Percentiles rank a stretch among this genome's conserved stretches.
These are phyloP conservation scores for Scaptomyza montana DNA, from an alignment of 1,140 invertebrate species.

Conservation along the genomic window DNA sequence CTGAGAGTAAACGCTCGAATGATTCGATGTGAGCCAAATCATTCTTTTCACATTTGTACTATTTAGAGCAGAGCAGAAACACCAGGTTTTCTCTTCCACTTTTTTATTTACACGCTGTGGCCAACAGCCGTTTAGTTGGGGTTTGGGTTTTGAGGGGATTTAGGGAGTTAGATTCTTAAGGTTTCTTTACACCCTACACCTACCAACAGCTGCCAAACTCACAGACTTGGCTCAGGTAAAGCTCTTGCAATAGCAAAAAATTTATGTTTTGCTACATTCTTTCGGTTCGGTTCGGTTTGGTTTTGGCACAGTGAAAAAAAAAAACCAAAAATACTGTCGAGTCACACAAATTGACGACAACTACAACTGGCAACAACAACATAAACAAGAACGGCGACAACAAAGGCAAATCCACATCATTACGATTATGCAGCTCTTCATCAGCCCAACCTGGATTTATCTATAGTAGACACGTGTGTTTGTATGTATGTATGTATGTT, in stretches of 20 bases:
- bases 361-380: constrained; percentile 5
- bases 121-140: constrained; percentile 24
- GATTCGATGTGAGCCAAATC: constrained; percentile 52
- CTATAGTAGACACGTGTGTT: constrained; percentile 4
- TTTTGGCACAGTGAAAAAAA: constrained; percentile 7
- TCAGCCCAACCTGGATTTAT: constrained; percentile 17
- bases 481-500: neutral
- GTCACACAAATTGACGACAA: constrained; percentile 31
- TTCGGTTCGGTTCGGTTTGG: constrained; percentile 8
- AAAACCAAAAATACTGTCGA: constrained; percentile 31
- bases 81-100: neutral
- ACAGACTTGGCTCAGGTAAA: constrained; percentile 42
- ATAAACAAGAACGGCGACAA: constrained; percentile 22
- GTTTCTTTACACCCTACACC: neutral
- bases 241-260: constrained; percentile 41
- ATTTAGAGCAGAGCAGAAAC: constrained; percentile 53
- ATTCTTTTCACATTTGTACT: constrained; percentile 53
- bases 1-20: constrained; percentile 26
- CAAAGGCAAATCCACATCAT: constrained; percentile 60
- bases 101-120: constrained; percentile 26
- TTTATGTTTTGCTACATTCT: constrained; percentile 39
- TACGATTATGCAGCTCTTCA: constrained; percentile 52
- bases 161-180: constrained; percentile 3
- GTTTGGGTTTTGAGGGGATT: neutral
- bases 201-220: neutral